phyloP scores from a whole-genome alignment of 2,888 invertebrate genomes.

The Metallyticus violacea region DNA sequence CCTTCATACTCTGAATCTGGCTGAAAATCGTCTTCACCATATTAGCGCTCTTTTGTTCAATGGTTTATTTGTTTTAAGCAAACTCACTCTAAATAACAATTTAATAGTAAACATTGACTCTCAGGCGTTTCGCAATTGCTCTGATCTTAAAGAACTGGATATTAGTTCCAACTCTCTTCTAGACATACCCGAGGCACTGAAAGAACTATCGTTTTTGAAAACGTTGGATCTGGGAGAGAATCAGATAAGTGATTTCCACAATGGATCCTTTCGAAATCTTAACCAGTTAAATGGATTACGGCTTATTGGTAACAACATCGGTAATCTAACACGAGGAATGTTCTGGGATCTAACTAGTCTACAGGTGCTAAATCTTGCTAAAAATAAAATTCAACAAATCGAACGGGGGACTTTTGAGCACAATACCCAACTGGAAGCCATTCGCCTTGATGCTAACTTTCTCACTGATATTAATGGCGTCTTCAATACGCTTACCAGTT shows the following conservation, averaged over 20 bases:
- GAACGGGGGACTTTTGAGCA: constrained; percentile 80
- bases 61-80: constrained; percentile 77
- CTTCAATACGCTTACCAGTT: constrained; percentile 78
- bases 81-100: constrained; percentile 83
- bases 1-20: constrained; percentile 82
- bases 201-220: constrained; percentile 77
- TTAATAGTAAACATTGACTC: constrained; percentile 73
- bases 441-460: constrained; percentile 84
- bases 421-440: constrained; percentile 78
- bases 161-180: constrained; percentile 81
- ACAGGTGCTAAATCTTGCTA: constrained; percentile 83
- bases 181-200: constrained; percentile 78
- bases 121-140: constrained; percentile 83
- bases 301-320: constrained; percentile 86
- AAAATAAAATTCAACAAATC: constrained; percentile 83
- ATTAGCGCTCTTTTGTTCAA: constrained; percentile 79
- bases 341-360: constrained; percentile 80
- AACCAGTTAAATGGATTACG: constrained; percentile 83
- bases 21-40: constrained; percentile 80
- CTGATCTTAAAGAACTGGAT: constrained; percentile 83
- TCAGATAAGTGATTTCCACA: constrained; percentile 77
- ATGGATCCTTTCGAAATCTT: constrained; percentile 81
- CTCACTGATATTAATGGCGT: constrained; percentile 87
- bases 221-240: constrained; percentile 91
- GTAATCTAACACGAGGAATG: constrained; percentile 80